Evolutionary conservation across 2,797 vertebrate genomes (phyloP).

Genomic region (Sebastiscus albofasciatus): DNA sequence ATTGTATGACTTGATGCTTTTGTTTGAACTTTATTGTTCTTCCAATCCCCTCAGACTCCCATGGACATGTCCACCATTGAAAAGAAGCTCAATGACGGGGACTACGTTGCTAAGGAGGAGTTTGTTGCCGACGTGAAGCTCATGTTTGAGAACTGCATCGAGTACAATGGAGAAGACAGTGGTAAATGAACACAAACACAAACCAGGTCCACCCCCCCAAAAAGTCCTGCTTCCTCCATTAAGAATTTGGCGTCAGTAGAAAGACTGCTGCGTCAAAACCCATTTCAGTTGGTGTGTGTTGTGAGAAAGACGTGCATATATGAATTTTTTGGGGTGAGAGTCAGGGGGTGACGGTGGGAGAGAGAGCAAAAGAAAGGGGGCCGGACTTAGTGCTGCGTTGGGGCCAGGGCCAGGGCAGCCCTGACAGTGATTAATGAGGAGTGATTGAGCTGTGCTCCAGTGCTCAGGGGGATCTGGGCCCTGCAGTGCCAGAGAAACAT

Average conservation of each 20-base stretch:
- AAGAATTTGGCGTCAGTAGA: background rate
- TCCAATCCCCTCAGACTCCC: constrained; percentile 84
- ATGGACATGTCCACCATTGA: constrained; percentile 99
- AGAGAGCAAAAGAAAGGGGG: constrained; percentile 55
- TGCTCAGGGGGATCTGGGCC: constrained; percentile 77
- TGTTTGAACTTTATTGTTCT: background rate
- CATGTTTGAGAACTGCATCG: constrained; percentile 96
- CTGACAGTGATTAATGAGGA: constrained; percentile 88
- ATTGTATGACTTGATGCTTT: background rate
- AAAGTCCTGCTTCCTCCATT: background rate
- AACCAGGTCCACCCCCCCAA: background rate
- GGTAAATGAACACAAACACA: constrained; percentile 82
- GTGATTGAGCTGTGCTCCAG: constrained; percentile 84
- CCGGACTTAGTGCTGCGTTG: constrained; percentile 42
- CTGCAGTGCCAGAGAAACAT: constrained; percentile 83
- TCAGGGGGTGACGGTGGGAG: constrained; percentile 32
- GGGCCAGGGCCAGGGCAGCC: constrained; percentile 66
- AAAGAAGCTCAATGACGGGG: constrained; percentile 92
- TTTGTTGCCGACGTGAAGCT: constrained; percentile 96
- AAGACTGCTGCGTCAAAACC: background rate
- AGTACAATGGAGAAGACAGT: constrained; percentile 97
- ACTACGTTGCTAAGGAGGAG: constrained; percentile 95
- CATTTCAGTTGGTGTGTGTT: constrained; percentile 1
- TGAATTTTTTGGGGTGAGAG: constrained; percentile 24
- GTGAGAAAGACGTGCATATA: constrained; percentile 26